phyloP scores from a whole-genome alignment of 2,888 invertebrate genomes.

The Orthonychiurus folsomi region DNA sequence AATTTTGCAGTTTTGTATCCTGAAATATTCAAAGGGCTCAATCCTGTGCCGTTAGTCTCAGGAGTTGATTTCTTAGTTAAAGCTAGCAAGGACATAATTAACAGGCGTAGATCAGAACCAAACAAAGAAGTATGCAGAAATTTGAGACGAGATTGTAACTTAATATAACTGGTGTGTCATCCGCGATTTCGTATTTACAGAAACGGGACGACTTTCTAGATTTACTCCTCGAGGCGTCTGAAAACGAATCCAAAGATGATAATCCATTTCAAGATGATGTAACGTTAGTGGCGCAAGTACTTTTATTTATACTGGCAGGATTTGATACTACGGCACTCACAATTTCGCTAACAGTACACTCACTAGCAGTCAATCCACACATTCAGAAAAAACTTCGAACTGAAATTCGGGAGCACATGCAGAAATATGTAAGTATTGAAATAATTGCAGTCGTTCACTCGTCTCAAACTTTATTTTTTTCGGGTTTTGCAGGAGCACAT shows the following conservation, averaged over 20 bases:
- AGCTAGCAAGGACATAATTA: not conserved
- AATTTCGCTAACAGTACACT: not conserved
- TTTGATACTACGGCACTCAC: slow-evolving; percentile 4
- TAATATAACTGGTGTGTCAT: too few species aligned
- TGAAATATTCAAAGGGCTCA: not conserved
- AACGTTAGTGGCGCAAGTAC: not conserved
- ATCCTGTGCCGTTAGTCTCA: not conserved
- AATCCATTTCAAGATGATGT: not conserved
- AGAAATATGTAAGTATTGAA: not conserved
- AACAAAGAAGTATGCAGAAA: too few species aligned
- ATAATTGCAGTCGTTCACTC: not conserved
- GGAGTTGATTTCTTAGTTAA: not conserved
- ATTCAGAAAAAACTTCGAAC: not conserved
- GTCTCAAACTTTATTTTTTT: not conserved
- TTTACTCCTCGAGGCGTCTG: not conserved
- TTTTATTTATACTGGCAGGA: not conserved
- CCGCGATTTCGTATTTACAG: too few species aligned
- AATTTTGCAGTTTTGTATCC: not conserved
- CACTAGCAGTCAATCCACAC: not conserved
- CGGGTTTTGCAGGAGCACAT: not conserved
- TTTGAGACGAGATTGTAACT: too few species aligned
- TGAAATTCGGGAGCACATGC: not conserved
- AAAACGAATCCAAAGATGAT: not conserved
- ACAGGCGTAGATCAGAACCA: not conserved
- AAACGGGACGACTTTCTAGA: not conserved